Conservation (phyloP, 1,140 invertebrate species). For the Drosophila subpulchrella region DNA sequence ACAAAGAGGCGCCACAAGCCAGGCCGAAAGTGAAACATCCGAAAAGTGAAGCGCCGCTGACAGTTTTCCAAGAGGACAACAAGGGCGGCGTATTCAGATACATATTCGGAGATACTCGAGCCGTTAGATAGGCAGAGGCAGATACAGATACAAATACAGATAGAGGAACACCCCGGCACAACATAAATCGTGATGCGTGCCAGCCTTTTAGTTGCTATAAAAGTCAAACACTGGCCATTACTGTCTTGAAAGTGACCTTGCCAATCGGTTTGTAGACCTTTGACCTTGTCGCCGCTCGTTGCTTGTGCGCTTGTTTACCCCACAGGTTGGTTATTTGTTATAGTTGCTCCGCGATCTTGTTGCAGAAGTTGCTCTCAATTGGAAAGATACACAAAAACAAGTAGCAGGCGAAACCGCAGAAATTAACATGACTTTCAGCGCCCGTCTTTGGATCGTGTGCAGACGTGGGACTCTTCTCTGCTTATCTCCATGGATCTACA, state of each 20-base stretch:
- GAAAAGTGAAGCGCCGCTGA: slow-evolving; percentile 63
- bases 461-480: slow-evolving; percentile 47
- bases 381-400: slow-evolving; percentile 69
- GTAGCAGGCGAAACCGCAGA: slow-evolving; percentile 30
- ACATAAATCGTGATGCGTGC: slow-evolving; percentile 72
- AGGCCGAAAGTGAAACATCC: slow-evolving; percentile 68
- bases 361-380: slow-evolving; percentile 77
- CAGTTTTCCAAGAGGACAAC: slow-evolving; percentile 70
- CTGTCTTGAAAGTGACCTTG: slow-evolving; percentile 75
- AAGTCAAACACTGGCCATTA: slow-evolving; percentile 77
- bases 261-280: slow-evolving; percentile 76
- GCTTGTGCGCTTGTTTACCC: slow-evolving; percentile 58
- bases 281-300: slow-evolving; percentile 70
- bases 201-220: slow-evolving; percentile 70
- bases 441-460: slow-evolving; percentile 33
- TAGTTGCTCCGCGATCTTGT: slow-evolving; percentile 26
- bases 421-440: slow-evolving; percentile 48
- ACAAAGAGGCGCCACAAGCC: slow-evolving; percentile 70
- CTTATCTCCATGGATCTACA: slow-evolving; percentile 37
- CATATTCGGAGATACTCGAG: slow-evolving; percentile 35
- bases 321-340: slow-evolving; percentile 43
- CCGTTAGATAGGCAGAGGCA: slow-evolving; percentile 12
- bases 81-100: slow-evolving; percentile 45
- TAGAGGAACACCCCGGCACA: slow-evolving; percentile 29
- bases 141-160: slow-evolving; percentile 18